Percentiles rank a stretch among this genome's conserved stretches.
Evolutionary conservation across 1,140 invertebrate species (phyloP).

Genomic region (Drosophila chauvacae): DNA sequence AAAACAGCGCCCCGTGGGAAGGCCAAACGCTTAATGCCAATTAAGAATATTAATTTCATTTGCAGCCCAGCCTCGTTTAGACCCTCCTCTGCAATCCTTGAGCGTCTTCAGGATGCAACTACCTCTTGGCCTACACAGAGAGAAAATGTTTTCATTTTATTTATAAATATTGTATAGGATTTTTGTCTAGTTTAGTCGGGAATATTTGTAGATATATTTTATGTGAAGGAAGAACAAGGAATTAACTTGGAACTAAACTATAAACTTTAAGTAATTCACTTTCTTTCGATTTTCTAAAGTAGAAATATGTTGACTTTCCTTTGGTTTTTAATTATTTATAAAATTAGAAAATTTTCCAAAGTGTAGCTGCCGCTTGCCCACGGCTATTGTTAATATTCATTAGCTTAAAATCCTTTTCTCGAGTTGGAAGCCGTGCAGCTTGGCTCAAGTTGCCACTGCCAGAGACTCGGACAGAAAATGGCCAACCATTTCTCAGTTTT

Average conservation of each 20-base stretch:
- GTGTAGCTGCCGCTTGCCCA: not conserved
- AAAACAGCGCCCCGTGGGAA: not conserved
- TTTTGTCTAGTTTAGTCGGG: not conserved
- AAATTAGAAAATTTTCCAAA: no score
- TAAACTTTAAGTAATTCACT: not conserved
- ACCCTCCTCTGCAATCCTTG: conserved; percentile 8
- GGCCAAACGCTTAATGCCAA: conserved; percentile 74
- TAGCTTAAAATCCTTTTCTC: conserved; percentile 72
- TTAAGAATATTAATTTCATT: conserved; percentile 79
- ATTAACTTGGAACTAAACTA: not conserved
- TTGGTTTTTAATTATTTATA: not conserved
- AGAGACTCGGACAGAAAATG: conserved; percentile 6
- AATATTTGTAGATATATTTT: no score
- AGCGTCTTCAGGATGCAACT: conserved; percentile 27
- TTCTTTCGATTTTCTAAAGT: not conserved
- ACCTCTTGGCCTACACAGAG: not conserved
- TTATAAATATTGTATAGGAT: not conserved
- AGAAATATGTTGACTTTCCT: no score
- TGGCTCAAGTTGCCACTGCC: conserved; percentile 47
- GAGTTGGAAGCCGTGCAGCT: conserved; percentile 47
- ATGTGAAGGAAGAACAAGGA: not conserved
- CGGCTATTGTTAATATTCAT: conserved; percentile 75
- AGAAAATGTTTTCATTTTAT: not conserved
- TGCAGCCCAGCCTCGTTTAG: conserved; percentile 58
- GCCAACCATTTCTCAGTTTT: conserved; percentile 2